Percentiles rank a stretch among this genome's conserved stretches.
Evolutionary conservation across 2,113 vertebrate species (phyloP).

Genomic region (Hippocampus guttulatus): DNA sequence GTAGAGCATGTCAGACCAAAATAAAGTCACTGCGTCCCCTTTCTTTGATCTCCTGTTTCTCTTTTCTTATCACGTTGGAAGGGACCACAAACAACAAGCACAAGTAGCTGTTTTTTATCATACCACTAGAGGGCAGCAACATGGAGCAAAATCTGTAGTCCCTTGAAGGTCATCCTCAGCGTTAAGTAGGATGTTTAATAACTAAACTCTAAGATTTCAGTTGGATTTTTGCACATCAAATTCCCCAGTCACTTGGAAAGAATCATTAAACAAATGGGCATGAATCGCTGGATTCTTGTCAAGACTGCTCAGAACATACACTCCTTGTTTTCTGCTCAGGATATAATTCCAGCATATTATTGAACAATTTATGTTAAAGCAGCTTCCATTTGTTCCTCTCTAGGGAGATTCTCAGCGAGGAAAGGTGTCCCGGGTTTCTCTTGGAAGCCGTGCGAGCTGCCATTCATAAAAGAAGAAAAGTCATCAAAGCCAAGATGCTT

Average conservation of each 20-base stretch:
- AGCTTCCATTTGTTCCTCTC: not conserved
- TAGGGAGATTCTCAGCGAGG: constrained; percentile 88
- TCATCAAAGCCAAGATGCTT: constrained; percentile 96
- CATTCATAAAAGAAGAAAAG: constrained; percentile 82
- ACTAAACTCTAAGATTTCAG: too few species aligned
- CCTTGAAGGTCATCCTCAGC: not conserved
- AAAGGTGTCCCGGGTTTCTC: constrained; percentile 82
- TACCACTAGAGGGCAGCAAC: constrained; percentile 5
- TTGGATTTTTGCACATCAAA: too few species aligned
- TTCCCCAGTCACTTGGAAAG: too few species aligned
- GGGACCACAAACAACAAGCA: not conserved
- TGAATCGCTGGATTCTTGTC: not conserved
- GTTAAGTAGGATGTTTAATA: too few species aligned
- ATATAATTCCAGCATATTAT: not conserved
- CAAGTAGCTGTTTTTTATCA: not conserved
- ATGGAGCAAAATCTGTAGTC: not conserved
- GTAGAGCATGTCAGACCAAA: not conserved
- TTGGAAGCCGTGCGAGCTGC: constrained; percentile 81
- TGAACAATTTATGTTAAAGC: not conserved
- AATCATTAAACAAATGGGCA: not conserved
- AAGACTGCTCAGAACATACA: not conserved
- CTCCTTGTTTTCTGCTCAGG: not conserved
- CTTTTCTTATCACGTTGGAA: too few species aligned
- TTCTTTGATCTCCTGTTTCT: too few species aligned
- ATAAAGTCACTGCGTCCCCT: too few species aligned